These are phyloP conservation scores for Drosophila sturtevanti DNA, from an alignment of 1,140 invertebrate genomes.

Conservation along the genomic window DNA sequence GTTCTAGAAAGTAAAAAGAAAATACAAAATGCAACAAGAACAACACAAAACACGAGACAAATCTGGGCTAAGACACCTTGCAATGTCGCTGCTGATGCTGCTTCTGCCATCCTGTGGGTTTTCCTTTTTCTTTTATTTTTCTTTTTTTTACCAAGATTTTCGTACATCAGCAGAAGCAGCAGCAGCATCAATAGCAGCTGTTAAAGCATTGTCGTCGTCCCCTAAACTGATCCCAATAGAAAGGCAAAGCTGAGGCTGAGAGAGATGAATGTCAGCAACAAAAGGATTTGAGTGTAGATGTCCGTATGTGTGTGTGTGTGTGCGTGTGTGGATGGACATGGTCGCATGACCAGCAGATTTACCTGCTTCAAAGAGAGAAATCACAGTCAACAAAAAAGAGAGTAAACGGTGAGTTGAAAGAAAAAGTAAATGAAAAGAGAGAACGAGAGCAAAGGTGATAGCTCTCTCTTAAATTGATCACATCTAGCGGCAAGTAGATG, in stretches of 20 bases:
- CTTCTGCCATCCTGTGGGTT: conserved; percentile 53
- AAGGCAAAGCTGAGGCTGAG: conserved; percentile 17
- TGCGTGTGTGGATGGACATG: not conserved
- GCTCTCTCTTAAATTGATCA: not conserved
- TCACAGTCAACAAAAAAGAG: not conserved
- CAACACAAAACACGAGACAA: conserved; percentile 77
- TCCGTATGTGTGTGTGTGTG: not conserved
- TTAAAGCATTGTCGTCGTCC: conserved; percentile 40
- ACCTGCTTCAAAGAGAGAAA: conserved; percentile 43
- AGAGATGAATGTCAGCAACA: conserved; percentile 18
- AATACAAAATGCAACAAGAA: not conserved
- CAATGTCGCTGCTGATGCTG: conserved; percentile 28
- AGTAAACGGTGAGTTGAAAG: not conserved
- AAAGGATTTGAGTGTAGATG: conserved; percentile 7
- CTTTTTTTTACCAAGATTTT: conserved; percentile 28
- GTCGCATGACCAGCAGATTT: conserved; percentile 40
- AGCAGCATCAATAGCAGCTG: conserved; percentile 13
- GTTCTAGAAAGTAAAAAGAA: conserved; percentile 30
- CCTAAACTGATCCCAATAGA: conserved; percentile 32
- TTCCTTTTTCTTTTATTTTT: conserved; percentile 52
- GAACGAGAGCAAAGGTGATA: not conserved
- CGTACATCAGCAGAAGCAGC: conserved; percentile 22
- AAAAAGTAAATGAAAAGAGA: conserved; percentile 14
- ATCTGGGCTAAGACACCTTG: conserved; percentile 79
- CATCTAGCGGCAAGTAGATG: not conserved